These are phyloP conservation scores for Odobenus rosmarus DNA, from an alignment of 2,113 vertebrate species.

Conservation along the genomic window DNA sequence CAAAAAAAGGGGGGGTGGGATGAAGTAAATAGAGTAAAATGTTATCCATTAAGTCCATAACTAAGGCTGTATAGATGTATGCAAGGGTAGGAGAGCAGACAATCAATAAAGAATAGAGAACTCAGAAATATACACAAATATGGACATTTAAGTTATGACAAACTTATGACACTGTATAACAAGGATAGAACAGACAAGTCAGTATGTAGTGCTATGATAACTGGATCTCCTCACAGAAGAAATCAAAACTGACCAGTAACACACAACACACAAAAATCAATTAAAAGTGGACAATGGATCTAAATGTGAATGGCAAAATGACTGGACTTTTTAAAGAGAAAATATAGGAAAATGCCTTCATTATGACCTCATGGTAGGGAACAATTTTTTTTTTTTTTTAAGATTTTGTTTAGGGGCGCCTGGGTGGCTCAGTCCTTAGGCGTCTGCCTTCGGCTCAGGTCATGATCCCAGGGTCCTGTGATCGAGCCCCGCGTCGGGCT, in stretches of 20 bases:
- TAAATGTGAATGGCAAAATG: background rate
- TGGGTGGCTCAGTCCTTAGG: too few relatives aligned
- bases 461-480: too few relatives aligned
- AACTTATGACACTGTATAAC: background rate
- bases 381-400: background rate
- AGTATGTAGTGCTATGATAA: background rate
- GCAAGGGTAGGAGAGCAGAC: background rate
- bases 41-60: background rate
- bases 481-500: too few relatives aligned
- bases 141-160: background rate
- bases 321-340: conserved; percentile 16
- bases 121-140: background rate
- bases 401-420: too few relatives aligned
- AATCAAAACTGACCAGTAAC: background rate
- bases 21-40: background rate
- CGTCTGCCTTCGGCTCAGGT: too few relatives aligned
- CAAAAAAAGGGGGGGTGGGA: background rate
- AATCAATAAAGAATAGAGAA: background rate
- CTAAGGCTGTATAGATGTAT: background rate
- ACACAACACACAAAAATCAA: background rate
- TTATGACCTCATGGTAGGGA: background rate
- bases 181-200: background rate
- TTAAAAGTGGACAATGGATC: background rate
- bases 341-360: background rate
- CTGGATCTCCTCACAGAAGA: background rate